Conservation (phyloP, 2,797 vertebrate genomes). For the Rhynchotus rufescens region DNA sequence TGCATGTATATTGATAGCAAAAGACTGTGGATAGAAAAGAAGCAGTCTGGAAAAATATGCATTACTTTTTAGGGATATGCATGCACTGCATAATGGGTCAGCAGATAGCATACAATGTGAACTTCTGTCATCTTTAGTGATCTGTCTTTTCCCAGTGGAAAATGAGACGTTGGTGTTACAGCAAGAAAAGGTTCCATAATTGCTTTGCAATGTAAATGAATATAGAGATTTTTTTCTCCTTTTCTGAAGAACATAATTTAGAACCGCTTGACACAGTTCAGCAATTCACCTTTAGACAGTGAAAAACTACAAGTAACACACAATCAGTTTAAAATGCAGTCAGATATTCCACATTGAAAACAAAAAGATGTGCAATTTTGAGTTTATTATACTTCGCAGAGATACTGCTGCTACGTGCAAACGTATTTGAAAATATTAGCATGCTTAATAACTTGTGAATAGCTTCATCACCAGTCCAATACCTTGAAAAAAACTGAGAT, state of each 20-base stretch:
- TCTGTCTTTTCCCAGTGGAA: neutral
- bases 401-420: neutral
- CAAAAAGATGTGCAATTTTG: neutral
- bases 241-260: neutral
- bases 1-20: neutral
- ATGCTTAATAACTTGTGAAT: neutral
- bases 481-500: neutral
- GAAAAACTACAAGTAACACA: neutral
- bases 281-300: neutral
- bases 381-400: neutral
- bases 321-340: neutral
- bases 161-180: neutral
- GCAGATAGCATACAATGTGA: neutral
- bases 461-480: neutral
- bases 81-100: neutral
- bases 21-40: neutral
- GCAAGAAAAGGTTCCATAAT: neutral
- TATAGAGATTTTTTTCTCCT: neutral
- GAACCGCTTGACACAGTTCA: neutral
- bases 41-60: neutral
- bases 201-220: neutral
- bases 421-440: neutral
- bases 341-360: neutral
- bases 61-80: neutral
- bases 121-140: neutral